Conservation (phyloP, 2,797 vertebrate species). For the Ambastaia sidthimunki region DNA sequence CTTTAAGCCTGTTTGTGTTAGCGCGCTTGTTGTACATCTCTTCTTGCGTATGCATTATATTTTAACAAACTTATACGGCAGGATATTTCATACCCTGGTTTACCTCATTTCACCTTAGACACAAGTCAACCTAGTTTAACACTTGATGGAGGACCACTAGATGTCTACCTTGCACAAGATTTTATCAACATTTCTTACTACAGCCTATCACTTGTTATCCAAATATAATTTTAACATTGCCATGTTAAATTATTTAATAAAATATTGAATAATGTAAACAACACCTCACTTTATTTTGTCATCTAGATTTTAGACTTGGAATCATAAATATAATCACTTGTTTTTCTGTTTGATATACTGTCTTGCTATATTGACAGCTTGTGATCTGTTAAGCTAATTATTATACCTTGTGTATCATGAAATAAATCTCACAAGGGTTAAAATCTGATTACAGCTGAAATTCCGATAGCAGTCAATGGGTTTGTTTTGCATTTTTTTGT, state of each 20-base stretch:
- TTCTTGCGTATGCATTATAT: neutral
- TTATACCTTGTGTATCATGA: neutral
- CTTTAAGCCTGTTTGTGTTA: neutral
- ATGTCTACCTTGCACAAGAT: conserved; percentile 61
- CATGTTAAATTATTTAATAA: neutral
- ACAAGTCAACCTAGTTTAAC: neutral
- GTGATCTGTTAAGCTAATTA: neutral
- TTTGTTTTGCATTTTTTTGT: neutral
- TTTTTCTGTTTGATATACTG: neutral
- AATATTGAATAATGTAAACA: neutral
- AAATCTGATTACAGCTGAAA: neutral
- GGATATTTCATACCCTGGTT: neutral
- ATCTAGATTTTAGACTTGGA: neutral
- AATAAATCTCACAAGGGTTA: neutral
- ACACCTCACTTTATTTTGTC: neutral
- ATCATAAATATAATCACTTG: neutral
- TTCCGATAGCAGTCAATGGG: neutral
- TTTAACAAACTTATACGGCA: neutral
- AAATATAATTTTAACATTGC: neutral
- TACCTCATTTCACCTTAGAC: neutral
- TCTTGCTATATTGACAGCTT: neutral
- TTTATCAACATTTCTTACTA: conserved; percentile 15
- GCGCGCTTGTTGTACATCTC: neutral
- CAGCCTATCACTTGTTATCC: no score
- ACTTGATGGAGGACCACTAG: conserved; percentile 52